Conservation (phyloP, 2,113 vertebrate genomes). For the Nothoprocta pentlandii region DNA sequence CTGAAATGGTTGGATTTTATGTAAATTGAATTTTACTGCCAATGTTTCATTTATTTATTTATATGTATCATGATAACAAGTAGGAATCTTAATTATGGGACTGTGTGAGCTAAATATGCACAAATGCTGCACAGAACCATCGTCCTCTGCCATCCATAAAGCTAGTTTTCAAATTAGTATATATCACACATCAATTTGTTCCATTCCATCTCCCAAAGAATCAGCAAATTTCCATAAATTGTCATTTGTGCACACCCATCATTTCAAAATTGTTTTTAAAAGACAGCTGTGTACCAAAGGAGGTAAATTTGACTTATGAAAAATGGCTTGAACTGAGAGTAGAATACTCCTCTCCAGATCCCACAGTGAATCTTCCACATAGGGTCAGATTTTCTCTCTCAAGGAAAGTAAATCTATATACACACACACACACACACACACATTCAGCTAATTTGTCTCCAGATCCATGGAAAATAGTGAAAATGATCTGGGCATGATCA, state of each 20-base stretch:
- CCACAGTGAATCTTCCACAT: background rate
- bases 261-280: background rate
- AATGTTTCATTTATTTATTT: background rate
- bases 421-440: background rate
- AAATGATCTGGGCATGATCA: background rate
- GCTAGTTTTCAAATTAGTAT: accelerated
- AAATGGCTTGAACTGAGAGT: background rate
- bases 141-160: background rate
- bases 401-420: background rate
- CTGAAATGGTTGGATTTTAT: background rate
- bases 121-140: background rate
- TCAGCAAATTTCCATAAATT: background rate
- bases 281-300: background rate
- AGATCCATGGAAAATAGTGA: background rate
- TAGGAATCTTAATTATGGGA: background rate
- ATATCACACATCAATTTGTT: background rate
- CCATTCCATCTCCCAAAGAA: background rate
- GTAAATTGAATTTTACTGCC: background rate
- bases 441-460: background rate
- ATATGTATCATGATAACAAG: background rate
- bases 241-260: background rate
- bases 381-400: background rate
- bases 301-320: background rate
- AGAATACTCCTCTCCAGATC: background rate
- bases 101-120: background rate